Base-by-base conservation (phyloP, 2,888 invertebrate species). In the Selenia dentaria region DNA sequence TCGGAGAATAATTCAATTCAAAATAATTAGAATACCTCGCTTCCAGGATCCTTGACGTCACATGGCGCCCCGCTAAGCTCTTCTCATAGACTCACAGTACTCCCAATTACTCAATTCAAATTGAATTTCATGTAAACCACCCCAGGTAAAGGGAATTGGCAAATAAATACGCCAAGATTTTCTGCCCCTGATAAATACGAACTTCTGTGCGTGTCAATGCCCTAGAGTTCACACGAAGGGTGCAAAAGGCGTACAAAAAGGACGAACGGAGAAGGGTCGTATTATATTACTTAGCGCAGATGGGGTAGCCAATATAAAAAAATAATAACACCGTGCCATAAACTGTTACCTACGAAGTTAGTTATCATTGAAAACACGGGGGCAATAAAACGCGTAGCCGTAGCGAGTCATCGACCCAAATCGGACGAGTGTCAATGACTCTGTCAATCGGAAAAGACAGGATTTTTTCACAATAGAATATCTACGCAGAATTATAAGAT, bases 161-260 rank as follows among this genome's bases (percentile, higher is more conserved):
- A 46, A 52, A 56, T 56, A 63, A 55, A 66, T 62, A 64, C 58
- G 54, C 54, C 29, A 61, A 48, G 63, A 61, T 60, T 61, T 61
- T 65, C 55, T 60, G 57, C 59, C 59, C 57, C 67, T 60, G 59
- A 64, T 64, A 65, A 67, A 65, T 59, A 59, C 59, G 57, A 62
- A 59, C 64, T 62, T 66, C 57, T 63, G 55, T 54, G 49, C 57
- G 67, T 70, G 73, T 74, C 73, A 74, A 74, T 64, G 73, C 63
- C 73, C 73, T 53, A 59, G 66, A 65, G 73, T 74, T 71, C 71
- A 72, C 62, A 53, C 59, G 74, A 64, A 74, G 73, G 73, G 74
- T 71, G 73, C 64, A 59, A 63, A 63, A 67, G 60, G 62, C 62
- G 64, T 59, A 62, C 67, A 58, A 57, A 63, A 65, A 71, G 73